phyloP scores from a whole-genome alignment of 1,140 invertebrate species.

The Temnothorax curvispinosus region DNA sequence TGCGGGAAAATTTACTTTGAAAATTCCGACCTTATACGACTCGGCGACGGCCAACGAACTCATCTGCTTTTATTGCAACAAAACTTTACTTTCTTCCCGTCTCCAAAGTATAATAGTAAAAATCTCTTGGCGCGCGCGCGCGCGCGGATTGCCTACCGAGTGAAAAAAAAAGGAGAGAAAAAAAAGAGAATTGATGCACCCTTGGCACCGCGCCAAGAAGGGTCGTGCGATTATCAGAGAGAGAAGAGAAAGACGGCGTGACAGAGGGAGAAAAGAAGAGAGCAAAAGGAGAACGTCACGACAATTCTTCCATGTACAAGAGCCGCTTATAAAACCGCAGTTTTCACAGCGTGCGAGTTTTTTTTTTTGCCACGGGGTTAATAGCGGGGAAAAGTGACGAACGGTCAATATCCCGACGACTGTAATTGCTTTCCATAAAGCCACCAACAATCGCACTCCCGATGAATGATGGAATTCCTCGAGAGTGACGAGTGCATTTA shows the following conservation, averaged over 20 bases:
- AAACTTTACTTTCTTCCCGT: conserved; percentile 26
- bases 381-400: conserved; percentile 26
- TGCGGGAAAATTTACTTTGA: not conserved
- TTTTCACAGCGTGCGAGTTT: not conserved
- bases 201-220: conserved; percentile 13
- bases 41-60: not conserved
- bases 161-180: not conserved
- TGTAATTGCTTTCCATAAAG: conserved; percentile 23
- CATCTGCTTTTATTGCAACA: conserved; percentile 26
- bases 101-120: conserved; percentile 18
- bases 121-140: conserved; percentile 10
- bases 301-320: not conserved
- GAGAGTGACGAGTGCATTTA: not conserved
- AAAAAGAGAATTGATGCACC: conserved; percentile 31
- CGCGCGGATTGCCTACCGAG: conserved; percentile 5
- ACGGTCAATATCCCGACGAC: conserved; percentile 22
- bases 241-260: not conserved
- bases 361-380: conserved; percentile 7
- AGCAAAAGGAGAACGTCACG: not conserved
- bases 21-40: not conserved
- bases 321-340: conserved; percentile 31
- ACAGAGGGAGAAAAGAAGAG: not conserved
- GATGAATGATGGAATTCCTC: not conserved
- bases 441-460: conserved; percentile 23
- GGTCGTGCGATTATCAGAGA: not conserved